Evolutionary conservation across 2,888 invertebrate species (phyloP).

Genomic region (Sinodicranocentrus sp.): DNA sequence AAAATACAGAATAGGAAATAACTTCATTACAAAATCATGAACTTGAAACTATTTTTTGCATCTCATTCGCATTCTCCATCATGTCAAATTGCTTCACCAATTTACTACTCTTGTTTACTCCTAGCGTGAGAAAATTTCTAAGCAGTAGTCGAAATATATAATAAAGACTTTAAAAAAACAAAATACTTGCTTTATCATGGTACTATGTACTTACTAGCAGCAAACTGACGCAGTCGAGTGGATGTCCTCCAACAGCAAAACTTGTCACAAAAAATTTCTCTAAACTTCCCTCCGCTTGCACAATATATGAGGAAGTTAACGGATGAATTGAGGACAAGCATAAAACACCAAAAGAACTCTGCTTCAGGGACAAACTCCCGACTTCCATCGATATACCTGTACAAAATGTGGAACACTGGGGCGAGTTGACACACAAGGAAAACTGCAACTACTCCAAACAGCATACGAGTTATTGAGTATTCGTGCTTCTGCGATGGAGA

Average conservation of each 20-base stretch:
- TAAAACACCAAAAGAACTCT: slow-evolving; percentile 63
- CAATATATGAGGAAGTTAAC: slow-evolving; percentile 74
- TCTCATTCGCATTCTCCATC: no score
- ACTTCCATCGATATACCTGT: slow-evolving; percentile 42
- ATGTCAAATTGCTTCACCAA: no score
- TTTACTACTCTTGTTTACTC: no score
- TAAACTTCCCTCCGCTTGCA: slow-evolving; percentile 62
- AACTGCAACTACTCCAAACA: slow-evolving; percentile 70
- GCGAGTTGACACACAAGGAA: slow-evolving; percentile 69
- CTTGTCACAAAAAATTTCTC: slow-evolving; percentile 41
- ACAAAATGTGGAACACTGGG: slow-evolving; percentile 36
- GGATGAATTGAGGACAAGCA: slow-evolving; percentile 70
- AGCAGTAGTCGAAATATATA: no score
- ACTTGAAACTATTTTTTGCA: no score
- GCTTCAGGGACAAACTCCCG: slow-evolving; percentile 38
- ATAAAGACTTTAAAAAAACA: no score
- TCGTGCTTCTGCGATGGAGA: slow-evolving; percentile 69
- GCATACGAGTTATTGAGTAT: slow-evolving; percentile 66
- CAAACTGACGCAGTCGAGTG: slow-evolving; percentile 22
- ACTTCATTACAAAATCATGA: no score
- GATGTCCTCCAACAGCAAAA: slow-evolving; percentile 44
- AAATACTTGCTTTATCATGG: no score
- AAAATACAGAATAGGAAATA: not conserved
- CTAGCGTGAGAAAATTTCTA: no score
- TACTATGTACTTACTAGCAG: slow-evolving; percentile 39